Conservation (phyloP, 2,797 vertebrate species). For the Anas capensis region DNA sequence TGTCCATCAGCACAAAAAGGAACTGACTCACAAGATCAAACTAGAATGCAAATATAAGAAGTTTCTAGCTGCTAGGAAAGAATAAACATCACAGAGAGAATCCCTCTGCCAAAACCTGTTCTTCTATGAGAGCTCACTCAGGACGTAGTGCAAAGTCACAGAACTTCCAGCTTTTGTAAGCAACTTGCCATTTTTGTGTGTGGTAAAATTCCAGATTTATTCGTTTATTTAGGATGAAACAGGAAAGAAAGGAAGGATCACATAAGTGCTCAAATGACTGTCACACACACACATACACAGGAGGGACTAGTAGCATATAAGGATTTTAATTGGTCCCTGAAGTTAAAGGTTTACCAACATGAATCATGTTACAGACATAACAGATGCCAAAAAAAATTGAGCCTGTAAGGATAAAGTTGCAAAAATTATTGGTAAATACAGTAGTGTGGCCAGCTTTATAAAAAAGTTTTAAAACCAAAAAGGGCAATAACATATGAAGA, state of each 20-base stretch:
- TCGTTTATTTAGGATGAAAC: background rate
- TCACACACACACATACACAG: background rate
- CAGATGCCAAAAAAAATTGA: background rate
- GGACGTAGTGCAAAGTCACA: background rate
- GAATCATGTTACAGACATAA: no score
- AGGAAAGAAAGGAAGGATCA: background rate
- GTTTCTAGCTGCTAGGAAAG: background rate
- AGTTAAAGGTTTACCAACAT: background rate
- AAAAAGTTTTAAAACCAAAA: background rate
- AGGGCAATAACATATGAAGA: background rate
- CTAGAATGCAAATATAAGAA: background rate
- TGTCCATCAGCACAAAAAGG: background rate
- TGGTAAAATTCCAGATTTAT: background rate
- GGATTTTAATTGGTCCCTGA: background rate
- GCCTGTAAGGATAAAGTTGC: background rate
- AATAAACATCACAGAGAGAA: background rate
- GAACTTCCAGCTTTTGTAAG: background rate
- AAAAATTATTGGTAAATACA: background rate
- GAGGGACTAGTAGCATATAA: background rate
- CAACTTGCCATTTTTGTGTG: background rate
- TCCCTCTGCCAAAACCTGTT: background rate
- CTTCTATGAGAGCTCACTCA: background rate
- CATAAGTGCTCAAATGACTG: background rate
- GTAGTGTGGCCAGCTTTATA: background rate
- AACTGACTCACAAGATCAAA: background rate